Percentiles rank a stretch among this genome's conserved stretches.
These are phyloP conservation scores for Campoplex capitator DNA, from an alignment of 2,888 invertebrate species.

Conservation along the genomic window DNA sequence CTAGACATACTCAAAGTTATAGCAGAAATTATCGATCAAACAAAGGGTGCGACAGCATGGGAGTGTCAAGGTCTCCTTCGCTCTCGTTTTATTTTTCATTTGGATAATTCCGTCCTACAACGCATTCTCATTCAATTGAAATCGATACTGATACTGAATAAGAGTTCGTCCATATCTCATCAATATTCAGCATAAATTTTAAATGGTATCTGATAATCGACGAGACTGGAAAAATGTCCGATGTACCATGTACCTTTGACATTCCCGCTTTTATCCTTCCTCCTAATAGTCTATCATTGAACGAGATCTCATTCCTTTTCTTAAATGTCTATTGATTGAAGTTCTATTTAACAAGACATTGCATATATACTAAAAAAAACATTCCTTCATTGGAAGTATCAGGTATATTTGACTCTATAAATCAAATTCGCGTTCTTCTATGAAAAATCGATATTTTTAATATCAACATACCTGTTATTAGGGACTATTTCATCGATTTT, in stretches of 20 bases:
- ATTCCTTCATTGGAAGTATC: background rate
- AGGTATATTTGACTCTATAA: background rate
- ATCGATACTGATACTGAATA: conserved; percentile 41
- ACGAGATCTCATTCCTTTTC: background rate
- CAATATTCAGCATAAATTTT: conserved; percentile 70
- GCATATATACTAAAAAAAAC: background rate
- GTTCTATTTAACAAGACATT: background rate
- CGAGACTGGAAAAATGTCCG: background rate
- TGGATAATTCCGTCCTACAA: conserved; percentile 1
- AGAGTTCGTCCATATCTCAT: background rate
- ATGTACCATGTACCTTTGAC: background rate
- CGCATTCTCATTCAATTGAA: conserved; percentile 14
- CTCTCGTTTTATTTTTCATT: conserved; percentile 43
- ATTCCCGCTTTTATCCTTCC: background rate
- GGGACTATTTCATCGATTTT: background rate
- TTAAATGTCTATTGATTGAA: background rate
- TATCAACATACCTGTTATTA: background rate
- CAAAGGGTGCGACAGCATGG: conserved; percentile 29
- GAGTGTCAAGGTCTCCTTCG: conserved; percentile 38
- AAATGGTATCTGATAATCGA: background rate
- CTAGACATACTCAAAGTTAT: conserved; percentile 29
- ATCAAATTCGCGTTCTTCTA: background rate
- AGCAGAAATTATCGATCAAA: conserved; percentile 8
- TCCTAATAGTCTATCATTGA: background rate
- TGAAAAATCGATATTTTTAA: background rate